phyloP scores from a whole-genome alignment of 2,888 invertebrate genomes.

The Drosophila birchii region DNA sequence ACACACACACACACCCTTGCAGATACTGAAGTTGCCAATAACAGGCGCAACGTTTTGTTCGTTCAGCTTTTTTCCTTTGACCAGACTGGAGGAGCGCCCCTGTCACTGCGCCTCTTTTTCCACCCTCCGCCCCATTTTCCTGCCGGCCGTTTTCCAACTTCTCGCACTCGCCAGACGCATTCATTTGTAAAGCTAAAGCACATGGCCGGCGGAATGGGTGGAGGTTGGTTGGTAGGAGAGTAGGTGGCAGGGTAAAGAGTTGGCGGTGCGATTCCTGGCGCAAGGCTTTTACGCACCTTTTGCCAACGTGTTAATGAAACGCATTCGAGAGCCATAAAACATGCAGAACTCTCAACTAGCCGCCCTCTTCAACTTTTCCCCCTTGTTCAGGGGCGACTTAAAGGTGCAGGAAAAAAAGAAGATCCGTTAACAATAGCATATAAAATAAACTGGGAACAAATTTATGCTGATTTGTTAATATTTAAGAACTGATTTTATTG shows the following conservation, averaged over 20 bases:
- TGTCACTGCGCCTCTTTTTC: constrained; percentile 1
- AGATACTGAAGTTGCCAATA: constrained; percentile 71
- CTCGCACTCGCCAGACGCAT: constrained; percentile 70
- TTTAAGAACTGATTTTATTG: no score
- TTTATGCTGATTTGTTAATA: background rate
- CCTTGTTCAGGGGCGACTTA: constrained; percentile 11
- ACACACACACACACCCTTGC: constrained; percentile 10
- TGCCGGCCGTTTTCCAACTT: constrained; percentile 46
- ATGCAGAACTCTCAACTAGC: constrained; percentile 21
- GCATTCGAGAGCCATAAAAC: constrained; percentile 60
- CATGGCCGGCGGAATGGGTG: constrained; percentile 28
- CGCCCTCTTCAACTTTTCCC: constrained; percentile 10
- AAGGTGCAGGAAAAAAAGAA: constrained; percentile 18
- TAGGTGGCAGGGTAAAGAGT: background rate
- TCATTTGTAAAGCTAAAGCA: constrained; percentile 75
- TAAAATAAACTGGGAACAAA: background rate
- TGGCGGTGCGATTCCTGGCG: constrained; percentile 11
- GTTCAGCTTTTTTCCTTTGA: constrained; percentile 76
- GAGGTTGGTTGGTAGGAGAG: background rate
- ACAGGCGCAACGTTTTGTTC: constrained; percentile 71
- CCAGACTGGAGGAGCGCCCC: constrained; percentile 47
- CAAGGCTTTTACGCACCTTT: constrained; percentile 71
- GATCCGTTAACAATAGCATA: constrained; percentile 17
- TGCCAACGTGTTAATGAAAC: constrained; percentile 77
- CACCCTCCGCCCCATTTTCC: constrained; percentile 35